Base-by-base conservation (phyloP, 2,888 invertebrate genomes). In the Drosophila leonis region DNA sequence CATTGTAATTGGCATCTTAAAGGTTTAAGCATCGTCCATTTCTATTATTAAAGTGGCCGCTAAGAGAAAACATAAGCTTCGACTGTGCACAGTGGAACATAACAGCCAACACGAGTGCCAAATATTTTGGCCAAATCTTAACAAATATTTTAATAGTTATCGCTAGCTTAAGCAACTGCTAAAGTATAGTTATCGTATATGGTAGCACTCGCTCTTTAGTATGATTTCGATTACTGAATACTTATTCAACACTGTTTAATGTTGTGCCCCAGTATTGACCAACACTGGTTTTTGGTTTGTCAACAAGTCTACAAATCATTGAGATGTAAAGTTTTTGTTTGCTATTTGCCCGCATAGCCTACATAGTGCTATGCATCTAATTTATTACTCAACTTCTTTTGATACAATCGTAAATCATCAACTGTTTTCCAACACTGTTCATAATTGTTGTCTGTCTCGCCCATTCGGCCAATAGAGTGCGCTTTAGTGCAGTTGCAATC, bases 1-100 rank as follows among this genome's bases (percentile, higher is more conserved):
- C 81, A 81, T 83, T 85, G 88, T 85, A 84, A 84, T 85, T 84
- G 86, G 75, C 76, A 78, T 76, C 81, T 86, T 86, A 83, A 88
- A 81, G 88, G 86, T 79, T 84, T 86, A 81, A 72, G 75, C 63
- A 27, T 7, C n/a, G 69, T 63, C 61, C 72, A 78, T 68, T 79
- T 72, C 63, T 72, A 84, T 79, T 84, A 84, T 82, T 82, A 72
- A 72, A 67, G 62, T 31, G 67, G 46, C 42, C 68, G 49, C 10
- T 12, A 35, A 27, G 8, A 44, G 33, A 18, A 27, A 46, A 46
- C 57, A 46, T 46, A 57, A 35, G 44, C 27, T 24, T 7, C 10
- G 10, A 42, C 15, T 33, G n/a, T 12, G 42, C 56, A 49, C 59
- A 49, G 27, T 59, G 51, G 51, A 18, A 13, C 20, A 20, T 1